phyloP scores from a whole-genome alignment of 2,797 vertebrate genomes.

The Poecilia wingei region DNA sequence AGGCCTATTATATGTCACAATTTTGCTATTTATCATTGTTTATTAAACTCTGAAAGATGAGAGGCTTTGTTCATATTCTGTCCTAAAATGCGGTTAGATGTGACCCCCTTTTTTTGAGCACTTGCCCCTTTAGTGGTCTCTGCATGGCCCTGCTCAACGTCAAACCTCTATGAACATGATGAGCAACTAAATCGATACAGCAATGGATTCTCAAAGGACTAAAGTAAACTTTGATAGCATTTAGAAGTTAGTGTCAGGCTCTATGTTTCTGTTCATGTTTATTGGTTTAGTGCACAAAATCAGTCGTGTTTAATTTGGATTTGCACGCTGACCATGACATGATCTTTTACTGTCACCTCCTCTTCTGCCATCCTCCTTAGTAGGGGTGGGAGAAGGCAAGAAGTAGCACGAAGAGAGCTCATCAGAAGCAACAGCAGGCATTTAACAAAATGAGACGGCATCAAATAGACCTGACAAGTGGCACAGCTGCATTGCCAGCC shows the following conservation, averaged over 20 bases:
- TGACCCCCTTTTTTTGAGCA: no score
- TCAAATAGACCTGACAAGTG: background rate
- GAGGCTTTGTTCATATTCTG: no score
- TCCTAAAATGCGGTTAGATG: no score
- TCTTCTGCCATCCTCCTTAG: background rate
- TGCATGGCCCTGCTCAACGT: background rate
- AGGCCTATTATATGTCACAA: no score
- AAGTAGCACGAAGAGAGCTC: background rate
- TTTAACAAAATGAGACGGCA: constrained; percentile 7
- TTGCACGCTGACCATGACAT: background rate
- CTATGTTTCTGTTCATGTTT: background rate
- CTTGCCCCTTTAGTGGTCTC: no score
- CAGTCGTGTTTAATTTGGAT: background rate
- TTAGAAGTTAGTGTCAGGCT: background rate
- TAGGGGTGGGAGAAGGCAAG: background rate
- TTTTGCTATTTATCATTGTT: no score
- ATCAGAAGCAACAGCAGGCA: background rate
- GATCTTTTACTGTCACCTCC: background rate
- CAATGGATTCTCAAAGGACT: background rate
- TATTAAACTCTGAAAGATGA: no score
- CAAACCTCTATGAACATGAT: background rate
- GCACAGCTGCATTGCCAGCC: constrained; percentile 4
- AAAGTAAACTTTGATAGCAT: background rate
- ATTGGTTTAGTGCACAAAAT: background rate
- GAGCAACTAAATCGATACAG: background rate